Conservation (phyloP, 53 echinoderm and acorn worm species). For the Stichopus horrens region DNA sequence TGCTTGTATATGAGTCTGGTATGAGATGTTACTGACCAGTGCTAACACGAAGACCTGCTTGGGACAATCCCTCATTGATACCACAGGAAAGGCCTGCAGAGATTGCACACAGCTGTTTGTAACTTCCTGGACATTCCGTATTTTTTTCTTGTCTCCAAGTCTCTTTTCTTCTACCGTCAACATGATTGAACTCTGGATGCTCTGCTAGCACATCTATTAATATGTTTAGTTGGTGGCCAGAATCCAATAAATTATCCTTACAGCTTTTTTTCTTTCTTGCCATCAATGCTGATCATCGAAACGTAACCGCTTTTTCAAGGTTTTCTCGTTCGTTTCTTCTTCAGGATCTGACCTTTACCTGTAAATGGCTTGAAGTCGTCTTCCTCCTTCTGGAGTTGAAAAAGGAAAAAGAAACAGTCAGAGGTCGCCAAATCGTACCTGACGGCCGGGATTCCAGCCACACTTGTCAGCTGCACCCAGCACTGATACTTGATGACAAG, state of each 20-base stretch:
- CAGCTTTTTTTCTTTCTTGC: not conserved
- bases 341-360: slow-evolving; percentile 81
- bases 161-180: not conserved
- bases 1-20: no score
- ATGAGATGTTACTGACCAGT: no score
- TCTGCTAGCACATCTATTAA: not conserved
- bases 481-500: no score
- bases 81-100: no score
- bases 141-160: not conserved
- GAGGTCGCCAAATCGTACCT: no score
- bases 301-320: not conserved
- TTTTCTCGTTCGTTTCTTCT: slow-evolving; percentile 48
- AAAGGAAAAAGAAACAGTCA: slow-evolving; percentile 7
- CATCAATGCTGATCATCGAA: not conserved
- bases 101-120: no score
- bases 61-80: no score
- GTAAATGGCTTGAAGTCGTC: slow-evolving; percentile 80
- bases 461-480: no score
- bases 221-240: not conserved
- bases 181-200: not conserved
- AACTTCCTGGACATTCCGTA: no score
- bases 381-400: slow-evolving; percentile 54
- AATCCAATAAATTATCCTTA: not conserved
- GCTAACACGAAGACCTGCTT: no score
- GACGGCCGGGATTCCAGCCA: no score